Evolutionary conservation across 2,797 vertebrate species (phyloP), one percentile per base, ranked within the genome.

Genomic region (Aphelocoma californica): DNA sequence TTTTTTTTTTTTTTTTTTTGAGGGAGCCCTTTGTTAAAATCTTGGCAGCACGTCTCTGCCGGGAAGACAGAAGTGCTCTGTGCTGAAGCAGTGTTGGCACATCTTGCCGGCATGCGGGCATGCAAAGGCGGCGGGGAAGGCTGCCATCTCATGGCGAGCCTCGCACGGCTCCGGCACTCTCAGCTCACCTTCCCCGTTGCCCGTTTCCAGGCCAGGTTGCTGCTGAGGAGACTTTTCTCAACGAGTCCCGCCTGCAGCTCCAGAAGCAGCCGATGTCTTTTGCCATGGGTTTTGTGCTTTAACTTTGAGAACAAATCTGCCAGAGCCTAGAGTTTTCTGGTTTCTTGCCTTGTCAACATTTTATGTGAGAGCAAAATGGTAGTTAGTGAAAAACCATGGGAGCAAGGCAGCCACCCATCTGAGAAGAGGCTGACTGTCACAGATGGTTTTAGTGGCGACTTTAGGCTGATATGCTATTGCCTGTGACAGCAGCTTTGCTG

Each of bases 101-200:
- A 31, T 92, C 81, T 48, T 31, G 12, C 31, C 58, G n/a, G 8
- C 28, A 3, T 15, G 40, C 3, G 0, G 36, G 38, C 9, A 36
- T 6, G 38, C 57, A 40, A 28, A 91, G 97, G 88, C 73, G 0
- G 66, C 14, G 94, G 91, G 89, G 72, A 85, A 87, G 93, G 86
- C 96, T 97, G 97, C 95, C 96, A 97, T 85, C 97, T 93, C 48
- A 94, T 83, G 96, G 97, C 44, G 61, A 97, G 40, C 80, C 75
- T 92, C 17, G 19, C 64, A 36, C 4, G 51, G 64, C 81, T 81
- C 8, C 64, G 14, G 56, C 64, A 4, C 3, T 2, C 87, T 4
- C 34, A 18, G 53, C 29, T 70, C 62, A 11, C 51, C 66, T 29
- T 23, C 36, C 29, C 45, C 6, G 14, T 1, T n/a, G 32, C 20